phyloP scores from a whole-genome alignment of 2,113 vertebrate species.

The Zosterops lateralis region DNA sequence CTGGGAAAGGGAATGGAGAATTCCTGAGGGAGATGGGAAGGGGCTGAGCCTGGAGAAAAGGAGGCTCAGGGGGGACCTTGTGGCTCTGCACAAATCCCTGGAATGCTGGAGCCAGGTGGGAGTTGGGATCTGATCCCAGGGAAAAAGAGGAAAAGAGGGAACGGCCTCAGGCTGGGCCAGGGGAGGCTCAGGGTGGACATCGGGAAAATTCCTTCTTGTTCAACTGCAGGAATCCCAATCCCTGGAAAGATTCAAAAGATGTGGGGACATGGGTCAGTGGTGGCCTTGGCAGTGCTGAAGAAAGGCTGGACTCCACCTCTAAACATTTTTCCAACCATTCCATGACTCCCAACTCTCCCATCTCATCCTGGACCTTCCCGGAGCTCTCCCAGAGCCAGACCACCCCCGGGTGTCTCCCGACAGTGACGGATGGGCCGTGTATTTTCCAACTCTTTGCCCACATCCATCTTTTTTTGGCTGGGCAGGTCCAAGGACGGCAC shows the following conservation, averaged over 20 bases:
- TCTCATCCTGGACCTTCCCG: background rate
- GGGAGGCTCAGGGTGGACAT: fast-evolving
- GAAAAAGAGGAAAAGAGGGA: fast-evolving
- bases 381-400: background rate
- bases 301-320: fast-evolving
- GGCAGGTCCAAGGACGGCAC: background rate
- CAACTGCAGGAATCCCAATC: background rate
- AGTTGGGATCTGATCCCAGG: background rate
- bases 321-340: background rate
- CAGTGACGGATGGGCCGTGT: conserved; percentile 36
- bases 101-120: too few species aligned
- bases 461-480: background rate
- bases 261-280: fast-evolving
- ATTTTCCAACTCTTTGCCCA: background rate
- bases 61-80: background rate
- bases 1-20: background rate
- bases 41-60: background rate
- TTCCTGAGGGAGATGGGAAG: background rate
- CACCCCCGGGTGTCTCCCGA: background rate
- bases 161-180: fast-evolving
- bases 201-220: background rate
- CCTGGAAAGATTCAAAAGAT: background rate
- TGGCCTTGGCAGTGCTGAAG: background rate
- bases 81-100: too few species aligned
- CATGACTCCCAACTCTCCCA: fast-evolving